Evolutionary conservation across 2,797 vertebrate species (phyloP), one percentile per base, ranked within the genome.

Genomic region (Pempheris klunzingeri): DNA sequence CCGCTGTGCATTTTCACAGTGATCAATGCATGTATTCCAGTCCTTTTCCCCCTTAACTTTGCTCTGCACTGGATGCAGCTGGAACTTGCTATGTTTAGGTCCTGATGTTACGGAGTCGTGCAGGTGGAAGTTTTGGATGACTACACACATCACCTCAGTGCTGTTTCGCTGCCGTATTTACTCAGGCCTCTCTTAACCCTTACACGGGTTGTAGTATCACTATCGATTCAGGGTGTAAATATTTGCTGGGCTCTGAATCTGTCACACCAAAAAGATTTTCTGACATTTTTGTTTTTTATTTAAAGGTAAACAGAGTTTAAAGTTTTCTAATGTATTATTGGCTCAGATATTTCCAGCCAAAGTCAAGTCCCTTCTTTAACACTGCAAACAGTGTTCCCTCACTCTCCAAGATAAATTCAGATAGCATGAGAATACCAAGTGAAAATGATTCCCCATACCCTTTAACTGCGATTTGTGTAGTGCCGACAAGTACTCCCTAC

Each of bases 361-460:
- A 83, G 84, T 84, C 77, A 87, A 80, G 81, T 18, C 64, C 28
- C 24, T 58, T 74, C 39, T 77, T 62, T 54, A 59, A 38, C 75
- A 78, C 68, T 62, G 59, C 63, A 49, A 9, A 2, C 38, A 6
- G 24, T 53, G 17, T 64, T 49, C 39, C 34, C 72, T 79, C 62
- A 28, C 55, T 63, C 62, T 24, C 39, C 18, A 49, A 82, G 72
- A 87, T 84, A 61, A 82, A 87, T 80, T 71, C 72, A 71, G 68
- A 52, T 60, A 57, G 66, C 55, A 64, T 60, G 78, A 80, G 84
- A 86, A 75, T 75, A 77, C 52, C 72, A 53, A 54, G 63, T 88
- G 77, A 81, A 86, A 91, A 86, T 63, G 36, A 83, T 85, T 88
- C 74, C 74, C 81, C 75, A 75, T 76, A 70, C 81, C 63, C 70